These are phyloP conservation scores for Kryptopterus vitreolus DNA, from an alignment of 2,797 vertebrate genomes.

Conservation along the genomic window DNA sequence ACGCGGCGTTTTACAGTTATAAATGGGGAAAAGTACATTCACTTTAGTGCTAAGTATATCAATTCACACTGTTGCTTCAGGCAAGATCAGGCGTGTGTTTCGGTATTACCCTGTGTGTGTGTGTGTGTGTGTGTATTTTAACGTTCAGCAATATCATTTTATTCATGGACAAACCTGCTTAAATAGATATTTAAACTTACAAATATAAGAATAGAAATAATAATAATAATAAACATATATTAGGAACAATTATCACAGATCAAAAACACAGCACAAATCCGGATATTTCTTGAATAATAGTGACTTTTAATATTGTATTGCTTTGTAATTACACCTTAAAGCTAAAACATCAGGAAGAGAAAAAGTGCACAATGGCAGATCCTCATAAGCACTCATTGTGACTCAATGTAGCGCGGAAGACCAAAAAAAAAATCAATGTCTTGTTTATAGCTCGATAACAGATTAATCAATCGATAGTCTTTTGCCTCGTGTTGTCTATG, in stretches of 20 bases:
- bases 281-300: neutral
- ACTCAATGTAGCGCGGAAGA: no score
- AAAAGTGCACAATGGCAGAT: no score
- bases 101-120: neutral
- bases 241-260: neutral
- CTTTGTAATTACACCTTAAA: neutral
- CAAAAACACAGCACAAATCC: neutral
- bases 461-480: no score
- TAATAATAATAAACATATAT: neutral
- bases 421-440: no score
- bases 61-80: neutral
- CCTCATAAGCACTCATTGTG: no score
- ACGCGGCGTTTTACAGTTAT: neutral
- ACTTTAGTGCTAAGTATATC: neutral
- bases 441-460: no score
- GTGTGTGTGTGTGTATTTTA: neutral
- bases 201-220: no score
- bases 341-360: no score
- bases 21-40: neutral
- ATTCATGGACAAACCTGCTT: neutral
- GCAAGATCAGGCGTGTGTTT: neutral
- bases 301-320: neutral
- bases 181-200: neutral
- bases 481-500: neutral
- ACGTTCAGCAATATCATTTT: neutral